Evolutionary conservation across 2,888 invertebrate species (phyloP), one percentile per base, ranked within the genome.

Genomic region (Cosmorhoe ocellata): DNA sequence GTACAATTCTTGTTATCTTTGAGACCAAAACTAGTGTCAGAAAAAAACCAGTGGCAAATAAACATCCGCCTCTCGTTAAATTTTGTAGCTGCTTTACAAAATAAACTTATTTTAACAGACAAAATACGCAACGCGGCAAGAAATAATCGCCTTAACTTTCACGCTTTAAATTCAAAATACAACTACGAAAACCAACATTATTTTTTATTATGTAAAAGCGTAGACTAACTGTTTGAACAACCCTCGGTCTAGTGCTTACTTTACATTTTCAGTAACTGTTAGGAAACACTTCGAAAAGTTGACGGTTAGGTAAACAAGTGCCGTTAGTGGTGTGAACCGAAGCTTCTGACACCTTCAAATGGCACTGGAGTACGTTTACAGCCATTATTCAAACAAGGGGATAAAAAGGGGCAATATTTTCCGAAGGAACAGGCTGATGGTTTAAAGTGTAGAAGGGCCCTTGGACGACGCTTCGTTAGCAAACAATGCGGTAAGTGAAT

Each of bases 391-490:
- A 88, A 90, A 89, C 88, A 87, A 87, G 85, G 81, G 81, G 84
- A 86, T 89, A 88, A 89, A 89, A 89, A 89, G 86, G 76, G 84
- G 84, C 84, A 87, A 90, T 89, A 90, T 90, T 90, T 90, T 88
- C 80, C 74, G 77, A 84, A 84, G 84, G 81, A 84, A 74, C 84
- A 80, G 81, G 79, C 79, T 83, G 85, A 86, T 86, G 89, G 84
- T 87, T 89, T 87, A 87, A 86, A 89, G 88, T 87, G 89, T 84
- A 82, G 84, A 84, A 18, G 24, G 24, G 84, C 87, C 79, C 84
- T 87, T 74, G 76, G 74, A 71, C 76, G 81, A 74, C 80, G 81
- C 79, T 88, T 89, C 87, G 89, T 89, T 89, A 88, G 84, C 84
- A 89, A 90, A 89, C 89, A 90, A 85, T 79, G 74, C 75, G 66